A percentile compares a stretch with the other conserved stretches of the same genome.
Conservation (phyloP, 2,113 vertebrate genomes). For the Melanotaenia duboulayi region DNA sequence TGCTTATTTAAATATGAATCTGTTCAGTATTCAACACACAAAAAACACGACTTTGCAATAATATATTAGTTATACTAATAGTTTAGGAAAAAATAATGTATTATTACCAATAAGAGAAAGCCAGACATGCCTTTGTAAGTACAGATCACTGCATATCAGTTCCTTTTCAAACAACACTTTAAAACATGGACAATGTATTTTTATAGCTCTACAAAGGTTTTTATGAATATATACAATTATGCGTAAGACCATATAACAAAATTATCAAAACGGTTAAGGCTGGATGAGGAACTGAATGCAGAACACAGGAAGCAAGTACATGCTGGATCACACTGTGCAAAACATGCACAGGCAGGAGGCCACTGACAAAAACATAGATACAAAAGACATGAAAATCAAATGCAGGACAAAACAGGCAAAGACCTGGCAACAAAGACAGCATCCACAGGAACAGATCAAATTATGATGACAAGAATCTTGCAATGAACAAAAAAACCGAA, state of each 20-base stretch:
- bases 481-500: neutral
- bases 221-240: neutral
- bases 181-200: neutral
- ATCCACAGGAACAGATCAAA: neutral
- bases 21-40: neutral
- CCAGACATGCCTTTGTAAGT: no score
- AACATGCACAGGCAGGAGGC: neutral
- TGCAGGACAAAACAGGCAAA: neutral
- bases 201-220: neutral
- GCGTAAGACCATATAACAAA: no score
- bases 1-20: constrained; percentile 11
- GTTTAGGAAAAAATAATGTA: neutral
- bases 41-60: neutral
- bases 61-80: neutral
- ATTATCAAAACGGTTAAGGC: no score
- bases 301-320: neutral
- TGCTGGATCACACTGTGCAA: neutral
- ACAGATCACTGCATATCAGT: no score
- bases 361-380: neutral
- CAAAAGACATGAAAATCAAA: neutral
- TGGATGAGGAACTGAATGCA: no score
- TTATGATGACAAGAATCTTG: neutral
- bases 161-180: no score
- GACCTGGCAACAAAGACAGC: neutral
- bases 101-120: neutral